Conservation (phyloP, 2,888 invertebrate species). For the Cyrtodaria siliqua region DNA sequence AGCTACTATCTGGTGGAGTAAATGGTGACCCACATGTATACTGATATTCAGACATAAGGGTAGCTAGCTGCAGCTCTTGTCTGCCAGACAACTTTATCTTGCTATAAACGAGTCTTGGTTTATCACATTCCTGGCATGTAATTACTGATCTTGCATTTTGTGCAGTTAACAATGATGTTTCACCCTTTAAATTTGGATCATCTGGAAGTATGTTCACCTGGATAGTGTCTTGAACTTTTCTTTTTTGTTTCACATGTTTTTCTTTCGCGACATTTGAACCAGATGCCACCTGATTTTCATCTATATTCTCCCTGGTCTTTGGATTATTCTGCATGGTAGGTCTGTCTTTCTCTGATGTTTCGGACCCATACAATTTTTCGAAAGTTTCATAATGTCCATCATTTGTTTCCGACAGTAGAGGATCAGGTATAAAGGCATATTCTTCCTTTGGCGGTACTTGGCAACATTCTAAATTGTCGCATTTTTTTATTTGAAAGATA, state of each 20-base stretch:
- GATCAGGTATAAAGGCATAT: conserved; percentile 7
- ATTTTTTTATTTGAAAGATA: conserved; percentile 17
- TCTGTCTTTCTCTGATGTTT: conserved; percentile 11
- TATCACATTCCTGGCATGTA: background rate
- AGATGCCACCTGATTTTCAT: too few species aligned
- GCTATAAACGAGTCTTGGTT: background rate
- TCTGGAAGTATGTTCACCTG: background rate
- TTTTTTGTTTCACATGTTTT: background rate
- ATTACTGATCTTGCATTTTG: conserved; percentile 1
- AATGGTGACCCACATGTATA: conserved; percentile 14
- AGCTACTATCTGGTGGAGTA: background rate
- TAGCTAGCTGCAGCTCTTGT: background rate
- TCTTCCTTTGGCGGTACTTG: background rate
- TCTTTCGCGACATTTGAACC: background rate
- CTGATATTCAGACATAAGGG: conserved; percentile 7
- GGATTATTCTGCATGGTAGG: conserved; percentile 8
- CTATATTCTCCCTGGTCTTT: too few species aligned
- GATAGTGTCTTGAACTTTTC: background rate
- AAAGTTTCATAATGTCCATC: conserved; percentile 4
- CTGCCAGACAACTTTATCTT: background rate
- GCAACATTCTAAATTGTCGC: conserved; percentile 10
- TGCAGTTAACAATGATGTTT: background rate
- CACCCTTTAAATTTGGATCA: background rate
- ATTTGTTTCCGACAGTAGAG: background rate
- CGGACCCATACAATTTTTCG: conserved; percentile 6